These are phyloP conservation scores for Thunnus maccoyii DNA, from an alignment of 2,113 vertebrate species.

Conservation along the genomic window DNA sequence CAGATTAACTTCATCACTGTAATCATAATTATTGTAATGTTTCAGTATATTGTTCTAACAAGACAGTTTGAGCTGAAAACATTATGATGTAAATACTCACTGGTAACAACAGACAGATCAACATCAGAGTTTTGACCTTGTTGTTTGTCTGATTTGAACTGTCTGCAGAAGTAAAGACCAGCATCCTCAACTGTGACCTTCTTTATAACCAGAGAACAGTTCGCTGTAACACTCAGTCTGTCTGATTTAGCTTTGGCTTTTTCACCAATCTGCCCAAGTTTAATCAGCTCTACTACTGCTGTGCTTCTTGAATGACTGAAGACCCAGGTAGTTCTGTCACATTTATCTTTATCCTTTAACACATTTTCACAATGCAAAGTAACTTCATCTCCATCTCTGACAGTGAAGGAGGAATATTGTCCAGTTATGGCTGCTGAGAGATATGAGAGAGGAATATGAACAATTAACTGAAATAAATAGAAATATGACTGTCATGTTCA, in stretches of 20 bases:
- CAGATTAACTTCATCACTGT: background rate
- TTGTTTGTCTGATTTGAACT: rapidly evolving
- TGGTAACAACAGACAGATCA: slow-evolving; percentile 4
- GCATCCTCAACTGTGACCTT: slow-evolving; percentile 17
- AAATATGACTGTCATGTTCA: too few species aligned
- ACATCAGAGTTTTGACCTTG: rapidly evolving
- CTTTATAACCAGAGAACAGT: slow-evolving; percentile 57
- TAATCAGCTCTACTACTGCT: too few species aligned
- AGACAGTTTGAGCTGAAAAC: too few species aligned
- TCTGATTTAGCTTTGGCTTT: rapidly evolving
- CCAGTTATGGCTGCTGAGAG: background rate
- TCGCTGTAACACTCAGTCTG: slow-evolving; percentile 34
- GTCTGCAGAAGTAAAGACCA: background rate
- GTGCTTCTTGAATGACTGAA: background rate
- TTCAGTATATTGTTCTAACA: too few species aligned
- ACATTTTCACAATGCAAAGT: background rate
- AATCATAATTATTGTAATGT: too few species aligned
- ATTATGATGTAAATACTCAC: slow-evolving; percentile 40
- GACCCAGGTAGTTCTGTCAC: rapidly evolving
- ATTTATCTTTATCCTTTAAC: background rate
- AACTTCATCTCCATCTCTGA: background rate
- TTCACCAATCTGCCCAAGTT: rapidly evolving
- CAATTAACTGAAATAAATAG: too few species aligned
- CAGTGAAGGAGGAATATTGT: rapidly evolving
- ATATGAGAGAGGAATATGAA: too few species aligned